Evolutionary conservation across 2,797 vertebrate species (phyloP).

Genomic region (Takifugu ocellatus): DNA sequence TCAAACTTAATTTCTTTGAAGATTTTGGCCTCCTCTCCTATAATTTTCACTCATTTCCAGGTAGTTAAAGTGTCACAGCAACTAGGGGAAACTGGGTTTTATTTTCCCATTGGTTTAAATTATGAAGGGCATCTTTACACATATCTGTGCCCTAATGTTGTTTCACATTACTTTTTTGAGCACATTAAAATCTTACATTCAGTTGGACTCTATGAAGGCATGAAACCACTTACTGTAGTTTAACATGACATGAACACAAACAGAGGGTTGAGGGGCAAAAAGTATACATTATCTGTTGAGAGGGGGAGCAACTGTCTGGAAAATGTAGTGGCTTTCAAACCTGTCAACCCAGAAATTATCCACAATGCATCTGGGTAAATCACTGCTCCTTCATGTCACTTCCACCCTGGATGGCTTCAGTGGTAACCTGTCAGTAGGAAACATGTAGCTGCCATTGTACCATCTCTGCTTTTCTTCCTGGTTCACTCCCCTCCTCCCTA

Average conservation of each 20-base stretch:
- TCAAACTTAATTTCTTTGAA: constrained; percentile 30
- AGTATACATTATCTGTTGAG: constrained; percentile 48
- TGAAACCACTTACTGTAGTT: constrained; percentile 37
- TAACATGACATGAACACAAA: constrained; percentile 48
- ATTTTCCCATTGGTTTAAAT: constrained; percentile 14
- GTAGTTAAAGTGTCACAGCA: constrained; percentile 56
- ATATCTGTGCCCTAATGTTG: constrained; percentile 1
- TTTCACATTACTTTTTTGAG: neutral
- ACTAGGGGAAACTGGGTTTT: constrained; percentile 26
- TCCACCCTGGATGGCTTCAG: constrained; percentile 19
- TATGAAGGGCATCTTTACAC: constrained; percentile 13
- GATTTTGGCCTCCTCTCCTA: constrained; percentile 7
- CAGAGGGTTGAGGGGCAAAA: constrained; percentile 43
- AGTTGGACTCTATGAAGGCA: constrained; percentile 21
- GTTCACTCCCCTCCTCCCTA: constrained; percentile 19
- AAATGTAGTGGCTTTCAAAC: constrained; percentile 12
- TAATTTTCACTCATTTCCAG: constrained; percentile 49
- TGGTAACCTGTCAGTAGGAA: constrained; percentile 56
- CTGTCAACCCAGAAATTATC: constrained; percentile 12
- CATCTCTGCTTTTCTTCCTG: constrained; percentile 8
- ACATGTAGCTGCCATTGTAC: constrained; percentile 13
- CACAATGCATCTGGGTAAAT: constrained; percentile 23
- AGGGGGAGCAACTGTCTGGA: constrained; percentile 62
- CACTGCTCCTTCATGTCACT: constrained; percentile 18
- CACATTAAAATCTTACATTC: constrained; percentile 2